phyloP scores from a whole-genome alignment of 2,797 vertebrate genomes.

The Micropoecilia bifurca region DNA sequence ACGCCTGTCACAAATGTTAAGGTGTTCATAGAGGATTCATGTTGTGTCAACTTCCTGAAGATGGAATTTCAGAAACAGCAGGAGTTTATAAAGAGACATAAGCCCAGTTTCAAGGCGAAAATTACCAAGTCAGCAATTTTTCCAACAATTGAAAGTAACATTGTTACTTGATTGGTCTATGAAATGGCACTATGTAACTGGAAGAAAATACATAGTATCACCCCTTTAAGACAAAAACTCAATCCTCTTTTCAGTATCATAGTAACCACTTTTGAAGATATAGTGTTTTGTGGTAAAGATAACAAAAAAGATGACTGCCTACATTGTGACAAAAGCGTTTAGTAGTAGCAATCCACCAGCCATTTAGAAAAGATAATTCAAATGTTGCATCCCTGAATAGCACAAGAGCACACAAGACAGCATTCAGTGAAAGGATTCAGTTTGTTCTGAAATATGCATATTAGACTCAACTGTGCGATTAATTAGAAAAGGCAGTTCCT shows the following conservation, averaged over 20 bases:
- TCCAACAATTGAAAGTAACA: too few species aligned
- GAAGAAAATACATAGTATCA: too few species aligned
- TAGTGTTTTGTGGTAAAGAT: not conserved
- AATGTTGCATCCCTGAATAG: not conserved
- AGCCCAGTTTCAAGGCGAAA: too few species aligned
- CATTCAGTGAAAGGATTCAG: not conserved
- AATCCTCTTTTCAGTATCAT: not conserved
- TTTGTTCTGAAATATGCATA: not conserved
- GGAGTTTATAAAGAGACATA: too few species aligned
- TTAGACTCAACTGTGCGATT: not conserved
- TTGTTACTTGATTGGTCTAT: too few species aligned
- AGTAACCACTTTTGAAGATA: not conserved
- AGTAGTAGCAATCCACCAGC: not conserved
- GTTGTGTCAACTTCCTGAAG: too few species aligned
- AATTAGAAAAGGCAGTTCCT: not conserved
- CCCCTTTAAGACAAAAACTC: not conserved
- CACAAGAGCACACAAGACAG: not conserved
- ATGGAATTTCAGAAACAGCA: too few species aligned
- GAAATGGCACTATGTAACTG: too few species aligned
- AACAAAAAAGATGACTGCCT: not conserved
- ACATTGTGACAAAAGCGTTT: not conserved
- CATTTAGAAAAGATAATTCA: not conserved
- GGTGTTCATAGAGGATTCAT: too few species aligned
- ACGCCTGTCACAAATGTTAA: too few species aligned
- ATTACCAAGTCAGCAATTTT: too few species aligned